Percentiles rank a stretch among this genome's conserved stretches.
phyloP scores from a whole-genome alignment of 2,888 invertebrate species.

The Macropis europaea region DNA sequence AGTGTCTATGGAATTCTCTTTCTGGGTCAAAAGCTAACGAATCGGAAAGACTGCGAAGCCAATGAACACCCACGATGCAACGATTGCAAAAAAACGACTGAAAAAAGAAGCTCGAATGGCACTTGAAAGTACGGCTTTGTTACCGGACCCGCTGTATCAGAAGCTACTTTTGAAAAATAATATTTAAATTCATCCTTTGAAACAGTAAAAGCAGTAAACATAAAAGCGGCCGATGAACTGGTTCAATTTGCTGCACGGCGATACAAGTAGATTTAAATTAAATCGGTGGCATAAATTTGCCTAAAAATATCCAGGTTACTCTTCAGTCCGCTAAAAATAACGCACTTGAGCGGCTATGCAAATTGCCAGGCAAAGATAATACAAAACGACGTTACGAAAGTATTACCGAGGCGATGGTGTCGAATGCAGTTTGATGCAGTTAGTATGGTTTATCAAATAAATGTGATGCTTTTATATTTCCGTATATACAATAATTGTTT shows the following conservation, averaged over 20 bases:
- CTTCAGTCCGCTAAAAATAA: neutral
- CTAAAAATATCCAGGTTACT: constrained; percentile 17
- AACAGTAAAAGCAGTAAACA: neutral
- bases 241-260: neutral
- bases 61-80: constrained; percentile 20
- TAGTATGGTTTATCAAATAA: no score
- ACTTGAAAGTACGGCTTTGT: constrained; percentile 6
- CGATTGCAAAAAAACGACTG: neutral
- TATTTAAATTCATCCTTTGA: constrained; percentile 28
- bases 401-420: no score
- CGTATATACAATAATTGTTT: no score
- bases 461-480: no score
- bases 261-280: constrained; percentile 32
- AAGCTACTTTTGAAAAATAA: constrained; percentile 4
- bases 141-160: neutral
- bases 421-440: no score
- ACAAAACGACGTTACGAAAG: neutral
- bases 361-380: constrained; percentile 3
- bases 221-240: constrained; percentile 7
- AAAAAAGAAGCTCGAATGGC: neutral
- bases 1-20: constrained; percentile 11
- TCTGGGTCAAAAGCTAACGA: constrained; percentile 20
- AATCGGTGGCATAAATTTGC: constrained; percentile 27
- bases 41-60: constrained; percentile 17
- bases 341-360: neutral